Evolutionary conservation across 1,140 invertebrate genomes (phyloP).

Genomic region (Macrotrachela quadricornifera): DNA sequence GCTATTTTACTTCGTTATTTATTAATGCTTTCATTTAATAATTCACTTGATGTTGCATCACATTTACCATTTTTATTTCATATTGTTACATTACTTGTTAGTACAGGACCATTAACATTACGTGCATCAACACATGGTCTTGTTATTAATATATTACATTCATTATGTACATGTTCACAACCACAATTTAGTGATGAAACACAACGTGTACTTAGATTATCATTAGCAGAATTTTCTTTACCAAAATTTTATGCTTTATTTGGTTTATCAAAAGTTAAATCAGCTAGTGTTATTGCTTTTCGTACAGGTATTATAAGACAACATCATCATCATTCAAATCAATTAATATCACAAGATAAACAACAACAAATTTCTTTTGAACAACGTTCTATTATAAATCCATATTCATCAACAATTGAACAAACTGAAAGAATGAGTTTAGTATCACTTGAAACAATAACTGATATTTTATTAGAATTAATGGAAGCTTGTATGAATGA

Average conservation of each 20-base stretch:
- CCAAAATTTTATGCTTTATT: slow-evolving; percentile 89
- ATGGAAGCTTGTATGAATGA: slow-evolving; percentile 76
- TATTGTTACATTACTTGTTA: slow-evolving; percentile 77
- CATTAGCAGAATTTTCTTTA: slow-evolving; percentile 80
- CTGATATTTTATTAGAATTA: slow-evolving; percentile 81
- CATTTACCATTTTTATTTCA: slow-evolving; percentile 89
- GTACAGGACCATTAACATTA: slow-evolving; percentile 80
- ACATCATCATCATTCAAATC: background rate
- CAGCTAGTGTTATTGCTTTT: slow-evolving; percentile 84
- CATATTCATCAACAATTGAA: slow-evolving; percentile 22
- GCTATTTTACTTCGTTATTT: slow-evolving; percentile 80
- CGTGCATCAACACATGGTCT: slow-evolving; percentile 80
- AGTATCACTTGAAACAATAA: slow-evolving; percentile 74
- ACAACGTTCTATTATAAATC: slow-evolving; percentile 30
- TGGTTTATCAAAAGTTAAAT: slow-evolving; percentile 90
- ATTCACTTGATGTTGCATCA: slow-evolving; percentile 72
- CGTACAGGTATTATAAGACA: slow-evolving; percentile 33
- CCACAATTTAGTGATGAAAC: slow-evolving; percentile 76
- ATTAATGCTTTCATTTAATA: slow-evolving; percentile 92
- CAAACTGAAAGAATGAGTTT: slow-evolving; percentile 52
- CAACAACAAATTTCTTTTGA: background rate
- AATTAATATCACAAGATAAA: background rate
- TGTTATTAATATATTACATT: slow-evolving; percentile 93
- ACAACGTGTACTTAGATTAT: slow-evolving; percentile 62
- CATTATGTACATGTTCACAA: slow-evolving; percentile 79